Evolutionary conservation across 1,140 invertebrate species (phyloP).

Genomic region (Asbolus verrucosus): DNA sequence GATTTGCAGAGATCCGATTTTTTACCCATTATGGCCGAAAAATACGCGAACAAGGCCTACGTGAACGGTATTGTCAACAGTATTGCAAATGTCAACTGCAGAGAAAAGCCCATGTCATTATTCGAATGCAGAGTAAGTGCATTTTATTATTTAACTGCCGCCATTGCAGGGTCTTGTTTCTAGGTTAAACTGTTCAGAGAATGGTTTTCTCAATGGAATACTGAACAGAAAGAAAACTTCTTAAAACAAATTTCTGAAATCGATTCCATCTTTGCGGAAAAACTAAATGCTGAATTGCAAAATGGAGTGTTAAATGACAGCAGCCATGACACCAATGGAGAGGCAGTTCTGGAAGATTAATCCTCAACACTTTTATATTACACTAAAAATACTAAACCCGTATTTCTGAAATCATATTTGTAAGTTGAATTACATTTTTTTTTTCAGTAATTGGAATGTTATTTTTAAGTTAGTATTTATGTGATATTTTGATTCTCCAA

Average conservation of each 20-base stretch:
- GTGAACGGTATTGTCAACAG: constrained; percentile 81
- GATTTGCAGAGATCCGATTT: constrained; percentile 88
- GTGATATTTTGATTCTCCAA: neutral
- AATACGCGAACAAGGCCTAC: constrained; percentile 71
- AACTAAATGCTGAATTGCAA: constrained; percentile 73
- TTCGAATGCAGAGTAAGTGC: constrained; percentile 85
- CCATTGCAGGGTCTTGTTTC: constrained; percentile 5
- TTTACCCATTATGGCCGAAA: constrained; percentile 79
- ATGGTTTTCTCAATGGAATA: constrained; percentile 86
- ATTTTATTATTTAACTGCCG: neutral
- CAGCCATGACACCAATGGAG: constrained; percentile 46
- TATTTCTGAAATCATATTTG: neutral
- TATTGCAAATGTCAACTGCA: constrained; percentile 75
- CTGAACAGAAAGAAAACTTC: constrained; percentile 79
- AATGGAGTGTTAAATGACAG: constrained; percentile 55
- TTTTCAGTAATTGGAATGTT: neutral
- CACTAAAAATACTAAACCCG: neutral
- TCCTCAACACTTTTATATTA: too few relatives aligned
- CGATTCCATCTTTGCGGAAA: constrained; percentile 77
- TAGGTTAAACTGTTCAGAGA: constrained; percentile 86
- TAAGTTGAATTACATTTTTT: neutral
- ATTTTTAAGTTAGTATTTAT: neutral
- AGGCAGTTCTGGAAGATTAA: constrained; percentile 54
- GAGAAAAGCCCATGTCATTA: constrained; percentile 83
- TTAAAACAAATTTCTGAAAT: constrained; percentile 76